Conservation (phyloP, 1,140 invertebrate genomes). For the Helicorthomorpha holstii region DNA sequence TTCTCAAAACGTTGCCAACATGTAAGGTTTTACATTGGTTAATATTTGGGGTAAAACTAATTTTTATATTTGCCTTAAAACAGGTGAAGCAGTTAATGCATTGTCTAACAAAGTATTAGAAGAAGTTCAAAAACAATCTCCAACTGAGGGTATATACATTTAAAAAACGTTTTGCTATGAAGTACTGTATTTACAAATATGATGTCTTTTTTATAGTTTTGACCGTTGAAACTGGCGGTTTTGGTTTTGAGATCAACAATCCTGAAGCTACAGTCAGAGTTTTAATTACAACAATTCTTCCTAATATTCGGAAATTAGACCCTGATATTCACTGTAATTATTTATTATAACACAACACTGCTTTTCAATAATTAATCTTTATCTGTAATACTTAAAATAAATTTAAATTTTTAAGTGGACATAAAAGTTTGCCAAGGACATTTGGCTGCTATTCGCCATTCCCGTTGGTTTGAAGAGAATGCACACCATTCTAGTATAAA, state of each 20-base stretch:
- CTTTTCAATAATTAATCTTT: slow-evolving; percentile 6
- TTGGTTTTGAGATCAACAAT: slow-evolving; percentile 61
- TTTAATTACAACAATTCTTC: slow-evolving; percentile 79
- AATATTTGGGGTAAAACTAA: too few species aligned
- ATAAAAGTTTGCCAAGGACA: slow-evolving; percentile 71
- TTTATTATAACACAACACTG: background rate
- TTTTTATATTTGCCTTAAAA: too few species aligned
- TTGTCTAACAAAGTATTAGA: slow-evolving; percentile 73
- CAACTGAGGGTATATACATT: slow-evolving; percentile 31
- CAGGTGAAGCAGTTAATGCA: slow-evolving; percentile 74
- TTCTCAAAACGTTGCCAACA: slow-evolving; percentile 93
- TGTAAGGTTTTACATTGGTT: slow-evolving; percentile 26
- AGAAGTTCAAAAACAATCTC: slow-evolving; percentile 47
- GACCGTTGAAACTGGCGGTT: slow-evolving; percentile 39
- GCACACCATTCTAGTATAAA: slow-evolving; percentile 94
- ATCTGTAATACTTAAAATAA: too few species aligned
- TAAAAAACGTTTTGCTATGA: slow-evolving; percentile 24
- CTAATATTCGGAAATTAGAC: slow-evolving; percentile 82
- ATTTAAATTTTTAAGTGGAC: too few species aligned
- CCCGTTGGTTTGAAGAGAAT: slow-evolving; percentile 97
- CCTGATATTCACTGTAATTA: slow-evolving; percentile 59
- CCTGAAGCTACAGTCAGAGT: slow-evolving; percentile 66
- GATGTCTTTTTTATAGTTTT: slow-evolving; percentile 22
- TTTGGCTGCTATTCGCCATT: slow-evolving; percentile 79
- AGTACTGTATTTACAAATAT: background rate